Percentiles rank a stretch among this genome's conserved stretches.
These are phyloP conservation scores for Plutella xylostella DNA, from an alignment of 2,888 invertebrate species.

Conservation along the genomic window DNA sequence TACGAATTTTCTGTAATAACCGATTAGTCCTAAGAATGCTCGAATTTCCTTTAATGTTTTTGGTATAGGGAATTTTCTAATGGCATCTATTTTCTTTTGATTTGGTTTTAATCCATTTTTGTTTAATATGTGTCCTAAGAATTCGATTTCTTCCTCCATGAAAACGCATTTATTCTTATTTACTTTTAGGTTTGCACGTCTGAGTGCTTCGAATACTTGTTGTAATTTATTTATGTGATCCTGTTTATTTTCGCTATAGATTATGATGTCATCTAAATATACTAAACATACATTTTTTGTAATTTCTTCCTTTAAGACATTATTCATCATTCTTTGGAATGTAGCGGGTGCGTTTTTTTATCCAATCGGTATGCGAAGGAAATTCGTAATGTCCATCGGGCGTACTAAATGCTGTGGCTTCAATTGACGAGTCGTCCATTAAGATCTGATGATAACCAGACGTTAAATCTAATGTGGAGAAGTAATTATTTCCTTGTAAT, in stretches of 20 bases:
- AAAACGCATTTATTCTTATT: slow-evolving; percentile 22
- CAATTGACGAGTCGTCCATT: slow-evolving; percentile 22
- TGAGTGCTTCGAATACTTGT: slow-evolving; percentile 19
- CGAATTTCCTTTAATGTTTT: slow-evolving; percentile 21
- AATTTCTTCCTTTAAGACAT: slow-evolving; percentile 21
- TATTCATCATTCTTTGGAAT: slow-evolving; percentile 27
- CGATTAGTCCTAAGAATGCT: slow-evolving; percentile 31
- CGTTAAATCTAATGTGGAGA: slow-evolving; percentile 34
- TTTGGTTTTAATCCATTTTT: slow-evolving; percentile 23
- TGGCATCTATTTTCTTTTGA: slow-evolving; percentile 21
- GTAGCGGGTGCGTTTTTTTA: slow-evolving; percentile 31
- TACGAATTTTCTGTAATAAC: slow-evolving; percentile 36
- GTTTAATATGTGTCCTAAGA: slow-evolving; percentile 27
- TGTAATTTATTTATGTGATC: slow-evolving; percentile 20
- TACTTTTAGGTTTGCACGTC: slow-evolving; percentile 20
- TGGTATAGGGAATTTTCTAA: slow-evolving; percentile 22
- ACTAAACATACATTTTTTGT: slow-evolving; percentile 20
- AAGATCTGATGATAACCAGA: slow-evolving; percentile 36
- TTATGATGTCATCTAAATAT: slow-evolving; percentile 28
- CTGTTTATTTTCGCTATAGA: slow-evolving; percentile 22
- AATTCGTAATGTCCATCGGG: slow-evolving; percentile 31
- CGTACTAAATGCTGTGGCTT: slow-evolving; percentile 33
- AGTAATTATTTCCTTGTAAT: slow-evolving; percentile 31
- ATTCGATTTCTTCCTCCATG: slow-evolving; percentile 22
- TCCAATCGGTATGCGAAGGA: slow-evolving; percentile 31